Conservation (phyloP, 1,140 invertebrate species). For the Drosophila nasuta region DNA sequence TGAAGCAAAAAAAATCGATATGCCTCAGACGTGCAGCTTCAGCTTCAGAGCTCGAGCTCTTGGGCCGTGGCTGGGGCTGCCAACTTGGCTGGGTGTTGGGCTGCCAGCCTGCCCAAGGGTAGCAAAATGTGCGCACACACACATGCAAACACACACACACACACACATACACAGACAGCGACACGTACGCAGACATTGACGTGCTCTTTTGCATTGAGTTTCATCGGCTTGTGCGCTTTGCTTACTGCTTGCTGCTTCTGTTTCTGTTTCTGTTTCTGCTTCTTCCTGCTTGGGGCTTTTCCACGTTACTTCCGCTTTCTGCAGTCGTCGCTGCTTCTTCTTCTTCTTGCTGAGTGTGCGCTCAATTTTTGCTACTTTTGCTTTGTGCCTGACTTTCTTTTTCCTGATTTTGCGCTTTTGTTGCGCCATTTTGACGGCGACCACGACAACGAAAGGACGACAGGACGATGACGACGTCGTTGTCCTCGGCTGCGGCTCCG, state of each 20-base stretch:
- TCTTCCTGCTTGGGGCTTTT: slow-evolving; percentile 50
- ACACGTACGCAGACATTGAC: slow-evolving; percentile 29
- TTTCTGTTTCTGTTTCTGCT: slow-evolving; percentile 24
- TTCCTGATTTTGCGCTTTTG: slow-evolving; percentile 73
- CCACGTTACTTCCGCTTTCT: slow-evolving; percentile 64
- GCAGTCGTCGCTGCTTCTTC: slow-evolving; percentile 27
- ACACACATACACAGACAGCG: slow-evolving; percentile 26
- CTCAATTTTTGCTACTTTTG: slow-evolving; percentile 81
- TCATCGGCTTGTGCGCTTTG: slow-evolving; percentile 70
- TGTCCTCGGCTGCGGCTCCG: slow-evolving; percentile 22
- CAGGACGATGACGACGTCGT: background rate
- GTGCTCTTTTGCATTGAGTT: slow-evolving; percentile 64
- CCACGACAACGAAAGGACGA: slow-evolving; percentile 12
- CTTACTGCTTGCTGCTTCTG: too few species aligned
- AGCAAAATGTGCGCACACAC: slow-evolving; percentile 75
- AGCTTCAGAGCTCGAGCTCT: slow-evolving; percentile 8
- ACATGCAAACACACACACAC: slow-evolving; percentile 42
- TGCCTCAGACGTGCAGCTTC: slow-evolving; percentile 69
- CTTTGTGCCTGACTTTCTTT: slow-evolving; percentile 61
- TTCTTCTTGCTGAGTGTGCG: slow-evolving; percentile 62
- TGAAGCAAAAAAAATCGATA: slow-evolving; percentile 75
- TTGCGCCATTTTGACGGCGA: slow-evolving; percentile 53
- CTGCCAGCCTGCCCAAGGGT: slow-evolving; percentile 64
- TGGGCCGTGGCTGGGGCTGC: slow-evolving; percentile 24
- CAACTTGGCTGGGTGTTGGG: slow-evolving; percentile 30